Percentiles rank a stretch among this genome's conserved stretches.
Conservation (phyloP, 2,797 vertebrate genomes). For the Cheirogaleus major region DNA sequence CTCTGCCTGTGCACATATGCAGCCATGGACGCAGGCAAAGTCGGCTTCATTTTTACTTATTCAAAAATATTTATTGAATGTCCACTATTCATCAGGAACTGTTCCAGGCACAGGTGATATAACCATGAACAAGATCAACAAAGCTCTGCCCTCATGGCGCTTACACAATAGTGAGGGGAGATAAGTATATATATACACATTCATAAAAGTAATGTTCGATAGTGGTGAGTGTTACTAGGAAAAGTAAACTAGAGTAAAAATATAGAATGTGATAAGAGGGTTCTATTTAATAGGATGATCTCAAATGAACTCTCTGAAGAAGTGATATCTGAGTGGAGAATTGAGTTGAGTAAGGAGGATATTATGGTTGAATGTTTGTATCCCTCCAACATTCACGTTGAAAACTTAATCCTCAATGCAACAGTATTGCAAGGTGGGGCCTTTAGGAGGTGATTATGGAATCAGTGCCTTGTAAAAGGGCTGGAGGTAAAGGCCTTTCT, state of each 20-base stretch:
- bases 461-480: not conserved
- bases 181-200: not conserved
- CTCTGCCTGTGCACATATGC: not conserved
- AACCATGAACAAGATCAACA: not conserved
- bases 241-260: not conserved
- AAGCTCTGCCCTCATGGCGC: not conserved
- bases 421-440: not conserved
- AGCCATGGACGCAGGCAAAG: not conserved
- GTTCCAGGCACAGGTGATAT: not conserved
- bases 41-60: not conserved
- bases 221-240: not conserved
- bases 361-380: not conserved
- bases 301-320: not conserved
- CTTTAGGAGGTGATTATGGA: not conserved
- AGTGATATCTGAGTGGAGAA: not conserved
- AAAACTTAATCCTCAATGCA: not conserved
- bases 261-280: not conserved
- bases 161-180: not conserved
- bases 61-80: not conserved
- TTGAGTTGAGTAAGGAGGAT: not conserved
- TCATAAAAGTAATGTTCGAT: not conserved
- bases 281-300: not conserved
- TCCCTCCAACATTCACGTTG: not conserved
- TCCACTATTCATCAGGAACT: not conserved
- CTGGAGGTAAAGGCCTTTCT: too few species aligned